phyloP scores from a whole-genome alignment of 2,888 invertebrate species.

The Polydrusus cervinus region DNA sequence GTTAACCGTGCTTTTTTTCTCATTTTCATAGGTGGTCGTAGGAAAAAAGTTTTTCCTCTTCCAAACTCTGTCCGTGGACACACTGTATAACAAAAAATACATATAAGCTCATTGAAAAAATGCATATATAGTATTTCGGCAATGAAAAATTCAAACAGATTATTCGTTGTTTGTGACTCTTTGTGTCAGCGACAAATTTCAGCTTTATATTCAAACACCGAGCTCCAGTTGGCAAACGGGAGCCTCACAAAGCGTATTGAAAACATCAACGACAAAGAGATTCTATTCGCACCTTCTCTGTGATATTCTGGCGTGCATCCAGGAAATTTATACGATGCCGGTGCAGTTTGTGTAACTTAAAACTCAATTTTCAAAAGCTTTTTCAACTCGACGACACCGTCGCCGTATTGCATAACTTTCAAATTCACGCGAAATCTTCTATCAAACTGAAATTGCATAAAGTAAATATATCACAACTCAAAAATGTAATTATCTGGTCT shows the following conservation, averaged over 20 bases:
- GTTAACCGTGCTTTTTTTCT: too few species aligned
- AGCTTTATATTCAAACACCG: slow-evolving; percentile 4
- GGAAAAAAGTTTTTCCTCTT: too few species aligned
- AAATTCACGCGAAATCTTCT: background rate
- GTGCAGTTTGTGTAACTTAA: slow-evolving; percentile 9
- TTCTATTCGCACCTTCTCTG: slow-evolving; percentile 16
- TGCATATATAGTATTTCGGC: background rate
- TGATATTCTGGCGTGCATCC: slow-evolving; percentile 20
- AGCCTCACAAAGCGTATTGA: slow-evolving; percentile 21
- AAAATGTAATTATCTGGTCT: too few species aligned
- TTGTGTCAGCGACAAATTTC: background rate
- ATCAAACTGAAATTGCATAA: too few species aligned
- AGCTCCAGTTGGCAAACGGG: slow-evolving; percentile 8
- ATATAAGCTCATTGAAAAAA: too few species aligned
- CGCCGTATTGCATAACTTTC: background rate
- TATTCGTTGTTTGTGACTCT: background rate
- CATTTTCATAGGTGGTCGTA: too few species aligned
- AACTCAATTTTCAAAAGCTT: slow-evolving; percentile 11
- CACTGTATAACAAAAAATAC: too few species aligned
- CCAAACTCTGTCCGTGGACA: too few species aligned
- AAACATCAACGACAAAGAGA: background rate
- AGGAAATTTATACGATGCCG: slow-evolving; percentile 13
- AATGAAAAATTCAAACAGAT: slow-evolving; percentile 12
- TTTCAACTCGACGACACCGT: background rate
- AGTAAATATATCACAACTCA: too few species aligned